These are phyloP conservation scores for Charaxes varanes DNA, from an alignment of 1,140 invertebrate genomes.

Conservation along the genomic window DNA sequence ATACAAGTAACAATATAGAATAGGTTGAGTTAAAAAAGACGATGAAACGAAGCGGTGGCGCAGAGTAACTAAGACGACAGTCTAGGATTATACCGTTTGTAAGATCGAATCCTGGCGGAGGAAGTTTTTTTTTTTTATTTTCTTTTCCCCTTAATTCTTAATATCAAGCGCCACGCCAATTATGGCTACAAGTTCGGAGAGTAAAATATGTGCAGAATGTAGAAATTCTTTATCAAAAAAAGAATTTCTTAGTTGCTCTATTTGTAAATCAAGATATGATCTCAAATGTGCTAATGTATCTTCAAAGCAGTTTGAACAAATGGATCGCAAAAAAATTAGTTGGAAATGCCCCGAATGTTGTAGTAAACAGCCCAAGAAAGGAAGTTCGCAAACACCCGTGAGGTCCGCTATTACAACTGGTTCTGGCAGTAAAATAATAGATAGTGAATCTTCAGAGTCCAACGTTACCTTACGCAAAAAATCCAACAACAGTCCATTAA, in stretches of 20 bases:
- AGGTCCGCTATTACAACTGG: not conserved
- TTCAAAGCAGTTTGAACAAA: not conserved
- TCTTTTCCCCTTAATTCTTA: too few species aligned
- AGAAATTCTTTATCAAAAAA: not conserved
- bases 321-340: constrained; percentile 1
- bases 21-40: too few species aligned
- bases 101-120: too few species aligned
- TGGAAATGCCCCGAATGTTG: constrained; percentile 15
- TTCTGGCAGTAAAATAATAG: not conserved
- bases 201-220: constrained; percentile 2
- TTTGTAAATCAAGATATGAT: constrained; percentile 1
- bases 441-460: not conserved
- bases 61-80: too few species aligned
- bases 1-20: too few species aligned
- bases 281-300: constrained; percentile 4
- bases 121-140: too few species aligned
- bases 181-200: not conserved
- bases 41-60: too few species aligned
- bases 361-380: constrained; percentile 13
- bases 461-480: not conserved
- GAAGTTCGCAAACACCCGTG: constrained; percentile 12
- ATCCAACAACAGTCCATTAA: not conserved
- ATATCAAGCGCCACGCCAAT: too few species aligned
- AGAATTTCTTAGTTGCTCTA: constrained; percentile 1
- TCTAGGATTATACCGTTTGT: too few species aligned